Evolutionary conservation across 2,113 vertebrate genomes (phyloP), one percentile per base, ranked within the genome.

Genomic region (Hydrochoerus hydrochaeris): DNA sequence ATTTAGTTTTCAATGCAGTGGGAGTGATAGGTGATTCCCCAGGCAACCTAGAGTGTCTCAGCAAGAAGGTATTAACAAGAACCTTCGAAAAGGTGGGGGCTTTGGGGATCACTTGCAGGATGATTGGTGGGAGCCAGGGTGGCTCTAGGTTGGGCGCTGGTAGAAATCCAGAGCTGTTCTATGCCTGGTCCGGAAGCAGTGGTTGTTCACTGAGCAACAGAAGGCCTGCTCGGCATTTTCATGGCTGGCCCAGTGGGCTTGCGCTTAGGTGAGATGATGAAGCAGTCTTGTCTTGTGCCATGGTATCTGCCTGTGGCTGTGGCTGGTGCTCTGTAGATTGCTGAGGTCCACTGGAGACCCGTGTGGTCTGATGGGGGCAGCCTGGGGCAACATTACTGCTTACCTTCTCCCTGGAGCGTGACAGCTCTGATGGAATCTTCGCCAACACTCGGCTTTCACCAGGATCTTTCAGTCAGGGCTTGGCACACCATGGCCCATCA

Each of bases 21-120:
- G 71, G 16, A 77, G 46, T 30, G 41, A 26, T 12, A 0, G 2
- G 24, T 26, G 20, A 0, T 49, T n/a, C 0, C 5, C 9, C 13
- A 1, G 9, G 6, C 0, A 30, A 5, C 57, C 10, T 5, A 0
- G 10, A 5, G 19, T 3, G 0, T 3, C 82, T 69, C 35, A 5
- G 32, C 19, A 3, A 0, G 30, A 41, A 30, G 83, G 16, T 30
- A 3, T 26, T 7, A 52, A 62, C 38, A 63, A 91, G 78, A 85
- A 44, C n/a, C 73, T 46, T 19, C 28, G 19, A 8, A 0, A 22
- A 38, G 69, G 3, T 24, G 7, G 14, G 17, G 80, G n/a, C 69
- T 65, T 20, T 1, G 32, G 5, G 24, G 41, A 8, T 38, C 65
- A 5, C 4, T 8, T n/a, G 78, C 32, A 17, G 26, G 17, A 60